Conservation (phyloP, 2,797 vertebrate genomes). For the Mareca strepera region DNA sequence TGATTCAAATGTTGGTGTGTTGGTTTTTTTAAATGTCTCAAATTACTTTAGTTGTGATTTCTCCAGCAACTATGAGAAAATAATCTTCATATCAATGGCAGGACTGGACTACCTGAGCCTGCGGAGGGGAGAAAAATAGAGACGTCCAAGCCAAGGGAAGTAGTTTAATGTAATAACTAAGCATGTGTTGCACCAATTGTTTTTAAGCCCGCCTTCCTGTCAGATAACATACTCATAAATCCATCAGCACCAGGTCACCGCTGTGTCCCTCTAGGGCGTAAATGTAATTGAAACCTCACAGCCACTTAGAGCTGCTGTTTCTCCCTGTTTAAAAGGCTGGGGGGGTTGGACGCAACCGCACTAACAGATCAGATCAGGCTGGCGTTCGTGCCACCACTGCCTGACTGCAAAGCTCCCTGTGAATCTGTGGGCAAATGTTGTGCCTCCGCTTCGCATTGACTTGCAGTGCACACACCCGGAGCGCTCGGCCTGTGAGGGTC, state of each 20-base stretch:
- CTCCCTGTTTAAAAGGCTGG: conserved; percentile 34
- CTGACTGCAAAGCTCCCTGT: background rate
- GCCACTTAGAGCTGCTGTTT: conserved; percentile 65
- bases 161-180: conserved; percentile 35
- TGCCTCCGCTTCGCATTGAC: background rate
- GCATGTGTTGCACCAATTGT: conserved; percentile 31
- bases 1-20: background rate
- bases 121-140: background rate
- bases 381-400: background rate
- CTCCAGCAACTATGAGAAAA: background rate
- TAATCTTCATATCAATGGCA: background rate
- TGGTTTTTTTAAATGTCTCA: background rate
- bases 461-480: background rate
- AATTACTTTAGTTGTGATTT: conserved; percentile 28
- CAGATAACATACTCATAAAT: conserved; percentile 78
- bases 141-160: background rate
- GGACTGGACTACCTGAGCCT: background rate
- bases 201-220: conserved; percentile 77
- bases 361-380: conserved; percentile 25
- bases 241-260: conserved; percentile 79
- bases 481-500: fast-evolving
- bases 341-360: conserved; percentile 64
- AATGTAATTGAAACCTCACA: conserved; percentile 76
- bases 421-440: background rate
- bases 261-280: conserved; percentile 42